Evolutionary conservation across 2,888 invertebrate genomes (phyloP).

Genomic region (Caenorhabditis sinica): DNA sequence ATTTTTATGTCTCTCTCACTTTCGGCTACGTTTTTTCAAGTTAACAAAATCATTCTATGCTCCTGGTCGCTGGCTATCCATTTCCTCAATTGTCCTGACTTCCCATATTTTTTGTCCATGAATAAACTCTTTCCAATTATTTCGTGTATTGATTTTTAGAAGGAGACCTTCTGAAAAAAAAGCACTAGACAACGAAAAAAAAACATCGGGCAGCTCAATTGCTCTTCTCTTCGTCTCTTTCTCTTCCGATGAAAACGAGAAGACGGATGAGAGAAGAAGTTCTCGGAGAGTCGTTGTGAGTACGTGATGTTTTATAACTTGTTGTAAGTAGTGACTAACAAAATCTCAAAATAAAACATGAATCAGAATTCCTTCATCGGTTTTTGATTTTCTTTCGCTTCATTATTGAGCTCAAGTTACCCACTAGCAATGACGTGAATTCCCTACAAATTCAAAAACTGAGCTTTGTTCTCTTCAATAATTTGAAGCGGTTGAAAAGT

Average conservation of each 20-base stretch:
- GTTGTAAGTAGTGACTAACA: constrained; percentile 14
- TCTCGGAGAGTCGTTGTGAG: constrained; percentile 29
- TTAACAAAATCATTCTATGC: not conserved
- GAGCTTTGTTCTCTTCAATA: not conserved
- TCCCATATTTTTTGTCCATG: not conserved
- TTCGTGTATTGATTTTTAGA: not conserved
- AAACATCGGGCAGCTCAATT: constrained; percentile 46
- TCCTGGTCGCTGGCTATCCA: too few species aligned
- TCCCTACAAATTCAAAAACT: not conserved
- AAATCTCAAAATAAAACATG: not conserved
- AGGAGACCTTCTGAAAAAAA: constrained; percentile 28
- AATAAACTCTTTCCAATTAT: not conserved
- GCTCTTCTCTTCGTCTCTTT: constrained; percentile 22
- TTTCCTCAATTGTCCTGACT: not conserved
- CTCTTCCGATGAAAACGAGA: constrained; percentile 29
- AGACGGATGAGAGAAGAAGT: constrained; percentile 52
- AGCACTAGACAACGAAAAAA: not conserved
- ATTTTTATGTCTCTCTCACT: not conserved
- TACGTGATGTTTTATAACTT: constrained; percentile 53
- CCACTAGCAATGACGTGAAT: not conserved
- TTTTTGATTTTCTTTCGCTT: too few species aligned
- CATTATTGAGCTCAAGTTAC: not conserved
- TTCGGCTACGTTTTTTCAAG: not conserved
- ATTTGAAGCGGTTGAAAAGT: constrained; percentile 18
- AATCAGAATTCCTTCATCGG: too few species aligned